Evolutionary conservation across 1,140 invertebrate species (phyloP).

Genomic region (Aphaenogaster floridana): DNA sequence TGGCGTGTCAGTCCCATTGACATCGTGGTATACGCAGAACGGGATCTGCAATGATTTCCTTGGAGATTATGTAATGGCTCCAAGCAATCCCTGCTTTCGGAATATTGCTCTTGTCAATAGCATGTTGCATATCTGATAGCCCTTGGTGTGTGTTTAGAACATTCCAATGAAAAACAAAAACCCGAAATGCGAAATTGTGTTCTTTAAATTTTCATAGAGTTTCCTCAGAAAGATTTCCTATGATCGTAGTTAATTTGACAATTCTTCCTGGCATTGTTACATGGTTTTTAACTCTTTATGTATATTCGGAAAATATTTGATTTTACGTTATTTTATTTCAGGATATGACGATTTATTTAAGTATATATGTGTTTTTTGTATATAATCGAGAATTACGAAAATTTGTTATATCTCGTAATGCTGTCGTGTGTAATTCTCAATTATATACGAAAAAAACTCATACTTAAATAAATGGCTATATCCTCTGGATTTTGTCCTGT

Average conservation of each 20-base stretch:
- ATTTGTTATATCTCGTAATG: no score
- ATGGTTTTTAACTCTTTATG: neutral
- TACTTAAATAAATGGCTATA: neutral
- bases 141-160: neutral
- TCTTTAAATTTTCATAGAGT: neutral
- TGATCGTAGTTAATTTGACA: neutral
- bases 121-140: conserved; percentile 15
- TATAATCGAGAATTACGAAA: neutral
- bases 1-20: conserved; percentile 57
- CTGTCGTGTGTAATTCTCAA: neutral
- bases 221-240: neutral
- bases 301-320: neutral
- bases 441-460: neutral
- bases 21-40: conserved; percentile 11
- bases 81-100: conserved; percentile 23
- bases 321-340: neutral
- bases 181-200: neutral
- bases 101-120: conserved; percentile 49
- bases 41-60: conserved; percentile 64
- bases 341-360: neutral
- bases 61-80: conserved; percentile 56
- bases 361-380: neutral
- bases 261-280: neutral
- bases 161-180: neutral
- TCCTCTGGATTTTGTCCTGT: neutral